Base-by-base conservation (phyloP, 2,113 vertebrate genomes). In the Manacus vitellinus region DNA sequence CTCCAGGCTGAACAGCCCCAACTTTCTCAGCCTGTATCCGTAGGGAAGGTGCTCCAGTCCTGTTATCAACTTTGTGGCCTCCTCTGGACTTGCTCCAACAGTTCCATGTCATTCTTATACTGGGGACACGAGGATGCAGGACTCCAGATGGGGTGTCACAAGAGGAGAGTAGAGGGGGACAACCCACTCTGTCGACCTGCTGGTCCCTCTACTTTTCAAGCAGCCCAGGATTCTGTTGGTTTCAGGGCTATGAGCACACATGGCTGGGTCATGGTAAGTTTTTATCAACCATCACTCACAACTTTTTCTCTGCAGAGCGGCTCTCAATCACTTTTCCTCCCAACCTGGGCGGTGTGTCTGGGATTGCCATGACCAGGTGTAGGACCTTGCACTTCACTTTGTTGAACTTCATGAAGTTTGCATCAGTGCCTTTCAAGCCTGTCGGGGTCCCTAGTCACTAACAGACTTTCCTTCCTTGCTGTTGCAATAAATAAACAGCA, bases 191-290 rank as follows among this genome's bases (percentile, higher is more conserved):
- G 37, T 75, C 17, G 33, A 8, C 28, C 8, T 46, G 19, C n/a
- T 78, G 19, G 39, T n/a, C 61, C 23, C 6, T 12, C 9, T 55
- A 11, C 55, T 39, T 46, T 47, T 23, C n/a, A 63, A 41, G 24
- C 35, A 62, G 28, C 23, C 41, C 47, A 41, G 41, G 44, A 54
- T 54, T 62, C 31, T 54, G 31, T 44, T 52, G 44, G 13, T 52
- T 61, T 77, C 47, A 55, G 27, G 5, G 47, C 55, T 54, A 23
- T 0, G 0, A 54, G 33, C 0, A 1, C 3, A 28, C 39, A 54
- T 12, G 52, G 55, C 43, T 44, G 28, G 47, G 12, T 78, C 33
- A 28, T 24, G 27, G 4, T 27, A 22, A 19, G 27, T 28, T 77
- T 77, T 62, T 39, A 54, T n/a, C 35, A 52, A 21, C 18, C 59